phyloP scores from a whole-genome alignment of 2,888 invertebrate genomes.

The Spatulosminthurus flaviceps region DNA sequence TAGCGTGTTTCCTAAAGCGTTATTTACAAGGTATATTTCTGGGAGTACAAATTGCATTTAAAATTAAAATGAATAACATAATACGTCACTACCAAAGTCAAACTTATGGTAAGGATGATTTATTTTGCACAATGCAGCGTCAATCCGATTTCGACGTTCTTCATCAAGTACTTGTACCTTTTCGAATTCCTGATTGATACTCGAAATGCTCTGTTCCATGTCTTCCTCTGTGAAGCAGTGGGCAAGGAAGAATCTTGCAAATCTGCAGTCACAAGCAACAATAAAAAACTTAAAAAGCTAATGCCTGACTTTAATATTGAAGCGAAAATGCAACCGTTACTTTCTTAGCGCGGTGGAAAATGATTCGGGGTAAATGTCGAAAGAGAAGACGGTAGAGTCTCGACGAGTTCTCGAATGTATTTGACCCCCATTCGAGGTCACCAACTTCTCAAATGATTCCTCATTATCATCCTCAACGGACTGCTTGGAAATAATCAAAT shows the following conservation, averaged over 20 bases:
- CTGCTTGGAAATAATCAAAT: background rate
- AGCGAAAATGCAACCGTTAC: background rate
- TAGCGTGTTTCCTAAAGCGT: slow-evolving; percentile 79
- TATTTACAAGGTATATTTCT: too few species aligned
- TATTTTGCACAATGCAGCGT: slow-evolving; percentile 77
- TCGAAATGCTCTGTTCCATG: slow-evolving; percentile 91
- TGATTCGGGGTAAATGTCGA: background rate
- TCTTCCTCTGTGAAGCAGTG: slow-evolving; percentile 92
- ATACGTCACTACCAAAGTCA: slow-evolving; percentile 76
- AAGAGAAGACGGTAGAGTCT: background rate
- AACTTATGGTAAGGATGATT: slow-evolving; percentile 90
- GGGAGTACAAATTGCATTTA: too few species aligned
- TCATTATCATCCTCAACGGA: background rate
- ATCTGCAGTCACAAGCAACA: slow-evolving; percentile 72
- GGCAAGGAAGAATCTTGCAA: slow-evolving; percentile 92
- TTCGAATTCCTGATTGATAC: slow-evolving; percentile 94
- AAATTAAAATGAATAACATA: background rate
- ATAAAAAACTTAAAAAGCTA: too few species aligned
- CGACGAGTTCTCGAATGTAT: background rate
- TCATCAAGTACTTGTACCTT: slow-evolving; percentile 88
- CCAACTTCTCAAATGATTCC: slow-evolving; percentile 1
- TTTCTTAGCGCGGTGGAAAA: background rate
- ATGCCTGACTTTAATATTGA: too few species aligned
- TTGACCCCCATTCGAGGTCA: background rate
- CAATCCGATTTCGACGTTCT: slow-evolving; percentile 89